Percentiles rank a stretch among this genome's conserved stretches.
These are phyloP conservation scores for Formica aserva DNA, from an alignment of 2,888 invertebrate species.

Conservation along the genomic window DNA sequence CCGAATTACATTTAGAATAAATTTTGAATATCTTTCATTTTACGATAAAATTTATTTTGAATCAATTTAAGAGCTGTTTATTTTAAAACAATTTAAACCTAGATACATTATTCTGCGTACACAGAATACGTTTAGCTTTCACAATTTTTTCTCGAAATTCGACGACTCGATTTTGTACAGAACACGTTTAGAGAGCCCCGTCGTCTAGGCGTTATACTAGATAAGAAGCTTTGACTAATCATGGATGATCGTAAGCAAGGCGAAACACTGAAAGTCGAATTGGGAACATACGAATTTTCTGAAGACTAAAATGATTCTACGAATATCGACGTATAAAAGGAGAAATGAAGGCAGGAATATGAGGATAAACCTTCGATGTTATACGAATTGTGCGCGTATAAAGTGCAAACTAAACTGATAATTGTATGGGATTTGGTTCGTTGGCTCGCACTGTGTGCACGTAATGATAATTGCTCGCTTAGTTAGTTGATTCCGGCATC, in stretches of 20 bases:
- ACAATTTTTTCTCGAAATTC: constrained; percentile 20
- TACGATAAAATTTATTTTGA: not conserved
- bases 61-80: not conserved
- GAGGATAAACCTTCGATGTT: constrained; percentile 56
- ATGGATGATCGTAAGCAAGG: constrained; percentile 32
- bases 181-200: constrained; percentile 32
- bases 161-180: constrained; percentile 43
- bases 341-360: constrained; percentile 60
- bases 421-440: constrained; percentile 60
- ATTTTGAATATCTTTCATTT: not conserved
- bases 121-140: not conserved
- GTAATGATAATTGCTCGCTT: constrained; percentile 28
- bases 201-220: constrained; percentile 42
- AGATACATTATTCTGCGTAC: not conserved
- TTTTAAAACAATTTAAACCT: not conserved
- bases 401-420: constrained; percentile 63
- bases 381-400: constrained; percentile 43
- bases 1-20: not conserved
- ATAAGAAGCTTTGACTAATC: constrained; percentile 49
- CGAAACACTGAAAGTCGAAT: constrained; percentile 71
- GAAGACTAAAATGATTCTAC: constrained; percentile 53
- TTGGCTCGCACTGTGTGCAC: constrained; percentile 69
- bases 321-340: constrained; percentile 49
- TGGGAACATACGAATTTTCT: constrained; percentile 72
- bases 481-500: constrained; percentile 23